Conservation (phyloP, 2,797 vertebrate species). For the Pogonophryne albipinna region DNA sequence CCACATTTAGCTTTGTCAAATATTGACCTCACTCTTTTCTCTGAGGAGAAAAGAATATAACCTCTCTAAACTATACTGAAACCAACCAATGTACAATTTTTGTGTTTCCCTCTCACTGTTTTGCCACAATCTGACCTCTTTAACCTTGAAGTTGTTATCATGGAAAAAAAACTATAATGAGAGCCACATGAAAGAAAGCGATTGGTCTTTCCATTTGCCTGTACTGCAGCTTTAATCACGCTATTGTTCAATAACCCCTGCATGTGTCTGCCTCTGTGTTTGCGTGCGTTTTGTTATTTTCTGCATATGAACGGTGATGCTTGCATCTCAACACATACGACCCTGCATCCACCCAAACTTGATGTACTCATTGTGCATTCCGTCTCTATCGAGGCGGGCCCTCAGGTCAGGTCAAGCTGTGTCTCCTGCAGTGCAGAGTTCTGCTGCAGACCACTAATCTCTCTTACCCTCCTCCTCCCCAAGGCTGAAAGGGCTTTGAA, state of each 20-base stretch:
- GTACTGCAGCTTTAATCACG: constrained; percentile 6
- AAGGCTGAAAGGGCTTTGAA: constrained; percentile 58
- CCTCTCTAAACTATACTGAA: not conserved
- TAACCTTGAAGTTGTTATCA: constrained; percentile 22
- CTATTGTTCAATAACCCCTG: not conserved
- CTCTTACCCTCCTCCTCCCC: constrained; percentile 53
- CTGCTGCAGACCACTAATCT: constrained; percentile 69
- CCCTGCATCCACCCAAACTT: not conserved
- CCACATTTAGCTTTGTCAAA: constrained; percentile 3
- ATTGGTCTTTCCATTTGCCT: not conserved
- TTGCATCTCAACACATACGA: not conserved
- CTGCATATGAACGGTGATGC: not conserved
- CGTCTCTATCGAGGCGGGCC: constrained; percentile 32
- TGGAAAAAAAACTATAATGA: not conserved
- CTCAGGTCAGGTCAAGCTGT: constrained; percentile 64
- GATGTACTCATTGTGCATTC: constrained; percentile 47
- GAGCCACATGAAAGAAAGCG: constrained; percentile 10
- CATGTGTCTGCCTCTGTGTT: not conserved
- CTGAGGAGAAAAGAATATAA: not conserved
- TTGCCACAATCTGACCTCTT: constrained; percentile 8
- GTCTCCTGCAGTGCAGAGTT: constrained; percentile 63
- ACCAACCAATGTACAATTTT: not conserved
- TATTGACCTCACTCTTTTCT: not conserved
- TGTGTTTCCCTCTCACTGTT: constrained; percentile 12
- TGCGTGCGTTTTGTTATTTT: not conserved